A percentile compares a stretch with the other conserved stretches of the same genome.
Evolutionary conservation across 1,140 invertebrate species (phyloP).

Genomic region (Scaptomyza pallida): DNA sequence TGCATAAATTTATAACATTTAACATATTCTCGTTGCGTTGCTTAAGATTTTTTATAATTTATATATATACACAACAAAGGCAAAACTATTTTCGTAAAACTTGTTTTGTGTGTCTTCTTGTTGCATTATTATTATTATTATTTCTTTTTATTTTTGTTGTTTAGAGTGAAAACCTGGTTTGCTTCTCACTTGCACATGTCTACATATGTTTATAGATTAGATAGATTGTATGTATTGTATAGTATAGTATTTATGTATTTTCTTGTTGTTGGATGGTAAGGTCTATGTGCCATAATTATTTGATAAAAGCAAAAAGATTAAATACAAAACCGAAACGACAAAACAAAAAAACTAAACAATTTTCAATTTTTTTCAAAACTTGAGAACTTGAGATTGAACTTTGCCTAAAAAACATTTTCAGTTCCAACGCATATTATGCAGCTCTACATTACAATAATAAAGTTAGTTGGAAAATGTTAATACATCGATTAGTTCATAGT

Average conservation of each 20-base stretch:
- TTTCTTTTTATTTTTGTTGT: conserved; percentile 19
- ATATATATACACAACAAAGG: conserved; percentile 63
- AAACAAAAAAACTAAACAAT: conserved; percentile 21
- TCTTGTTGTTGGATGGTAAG: conserved; percentile 34
- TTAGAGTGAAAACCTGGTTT: conserved; percentile 54
- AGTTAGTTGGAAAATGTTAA: conserved; percentile 47
- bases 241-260: conserved; percentile 7
- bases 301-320: conserved; percentile 50
- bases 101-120: conserved; percentile 16
- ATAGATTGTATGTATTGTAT: conserved; percentile 31
- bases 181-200: conserved; percentile 46
- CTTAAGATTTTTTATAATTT: conserved; percentile 26
- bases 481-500: conserved; percentile 44
- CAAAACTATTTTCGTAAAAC: conserved; percentile 49
- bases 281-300: conserved; percentile 45
- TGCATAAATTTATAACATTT: conserved; percentile 83
- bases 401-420: conserved; percentile 35
- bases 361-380: conserved; percentile 29
- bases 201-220: conserved; percentile 38
- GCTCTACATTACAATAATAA: conserved; percentile 40
- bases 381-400: conserved; percentile 10
- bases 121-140: neutral
- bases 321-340: conserved; percentile 26
- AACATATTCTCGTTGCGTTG: conserved; percentile 71
- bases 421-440: conserved; percentile 36